phyloP scores from a whole-genome alignment of 2,113 vertebrate species.

The Stigmatopora argus region DNA sequence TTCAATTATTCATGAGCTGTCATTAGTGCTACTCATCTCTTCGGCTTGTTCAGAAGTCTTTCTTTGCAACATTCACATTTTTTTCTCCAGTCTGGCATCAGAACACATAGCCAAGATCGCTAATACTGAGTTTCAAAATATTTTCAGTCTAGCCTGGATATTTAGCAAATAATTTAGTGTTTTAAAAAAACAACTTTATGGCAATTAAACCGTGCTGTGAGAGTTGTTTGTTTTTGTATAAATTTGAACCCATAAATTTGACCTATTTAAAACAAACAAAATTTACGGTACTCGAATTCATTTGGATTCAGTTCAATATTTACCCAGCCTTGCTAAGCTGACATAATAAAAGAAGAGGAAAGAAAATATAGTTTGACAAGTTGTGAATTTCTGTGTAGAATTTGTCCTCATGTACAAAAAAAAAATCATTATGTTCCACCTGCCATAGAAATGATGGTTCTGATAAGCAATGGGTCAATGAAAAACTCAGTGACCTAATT shows the following conservation, averaged over 20 bases:
- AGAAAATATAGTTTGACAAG: background rate
- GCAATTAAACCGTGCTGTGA: too few species aligned
- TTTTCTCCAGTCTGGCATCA: background rate
- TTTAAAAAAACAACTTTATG: too few species aligned
- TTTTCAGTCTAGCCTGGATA: background rate
- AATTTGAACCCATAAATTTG: too few species aligned
- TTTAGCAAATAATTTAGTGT: background rate
- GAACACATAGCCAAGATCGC: background rate
- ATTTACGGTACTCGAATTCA: too few species aligned
- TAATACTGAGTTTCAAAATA: background rate
- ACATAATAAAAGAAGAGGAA: too few species aligned
- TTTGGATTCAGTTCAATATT: too few species aligned
- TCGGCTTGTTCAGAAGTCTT: background rate
- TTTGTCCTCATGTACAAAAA: background rate
- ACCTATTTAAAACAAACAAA: too few species aligned
- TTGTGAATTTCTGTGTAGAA: background rate
- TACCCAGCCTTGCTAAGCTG: too few species aligned
- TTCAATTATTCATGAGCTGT: background rate
- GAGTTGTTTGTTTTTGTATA: too few species aligned
- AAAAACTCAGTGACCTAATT: constrained; percentile 49
- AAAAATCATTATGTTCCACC: background rate
- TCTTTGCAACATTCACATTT: too few species aligned
- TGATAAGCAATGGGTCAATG: constrained; percentile 26
- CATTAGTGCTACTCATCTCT: background rate
- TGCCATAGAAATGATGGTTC: constrained; percentile 7